Percentiles rank a stretch among this genome's conserved stretches.
Evolutionary conservation across 1,140 invertebrate genomes (phyloP).

Genomic region (Phymorhynchus buccinoides): DNA sequence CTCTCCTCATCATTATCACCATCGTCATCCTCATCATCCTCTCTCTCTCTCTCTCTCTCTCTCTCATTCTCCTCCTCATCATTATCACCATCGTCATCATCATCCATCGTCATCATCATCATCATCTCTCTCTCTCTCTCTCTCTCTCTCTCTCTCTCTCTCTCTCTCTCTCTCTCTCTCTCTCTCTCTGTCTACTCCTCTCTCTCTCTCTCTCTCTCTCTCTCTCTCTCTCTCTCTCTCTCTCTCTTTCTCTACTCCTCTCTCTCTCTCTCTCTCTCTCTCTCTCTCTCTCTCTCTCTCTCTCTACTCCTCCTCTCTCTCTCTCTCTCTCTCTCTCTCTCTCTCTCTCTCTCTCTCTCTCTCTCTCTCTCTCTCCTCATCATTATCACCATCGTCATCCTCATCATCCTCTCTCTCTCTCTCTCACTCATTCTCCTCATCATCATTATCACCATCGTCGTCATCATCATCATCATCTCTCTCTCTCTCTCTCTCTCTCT

Average conservation of each 20-base stretch:
- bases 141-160: neutral
- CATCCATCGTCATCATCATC: no score
- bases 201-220: neutral
- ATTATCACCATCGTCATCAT: no score
- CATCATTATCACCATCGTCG: neutral
- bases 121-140: no score
- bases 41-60: neutral
- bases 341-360: neutral
- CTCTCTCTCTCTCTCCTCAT: neutral
- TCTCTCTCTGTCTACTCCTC: neutral
- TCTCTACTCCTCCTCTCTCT: constrained; percentile 1
- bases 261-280: no score
- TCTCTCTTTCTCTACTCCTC: no score
- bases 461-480: neutral
- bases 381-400: neutral
- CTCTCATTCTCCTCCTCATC: neutral
- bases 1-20: no score
- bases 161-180: neutral
- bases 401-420: no score
- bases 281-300: no score
- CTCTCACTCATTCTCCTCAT: no score
- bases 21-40: no score
- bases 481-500: neutral
- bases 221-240: constrained; percentile 1
- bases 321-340: constrained; percentile 2